phyloP scores from a whole-genome alignment of 2,888 invertebrate species.

The Acronicta leporina region DNA sequence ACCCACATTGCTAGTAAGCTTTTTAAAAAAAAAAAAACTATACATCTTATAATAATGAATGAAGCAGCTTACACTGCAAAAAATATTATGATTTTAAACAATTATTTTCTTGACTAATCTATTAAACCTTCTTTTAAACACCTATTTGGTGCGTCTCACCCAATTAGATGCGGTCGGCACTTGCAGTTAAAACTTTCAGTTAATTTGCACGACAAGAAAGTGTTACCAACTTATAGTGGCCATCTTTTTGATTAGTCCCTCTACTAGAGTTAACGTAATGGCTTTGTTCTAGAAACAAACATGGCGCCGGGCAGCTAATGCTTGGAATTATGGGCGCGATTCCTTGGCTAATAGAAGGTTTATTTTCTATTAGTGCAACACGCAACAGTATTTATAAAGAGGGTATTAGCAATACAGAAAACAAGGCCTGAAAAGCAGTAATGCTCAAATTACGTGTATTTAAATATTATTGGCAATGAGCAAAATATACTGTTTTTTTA shows the following conservation, averaged over 20 bases:
- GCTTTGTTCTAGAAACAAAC: conserved; percentile 1
- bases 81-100: too few relatives aligned
- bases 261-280: conserved; percentile 18
- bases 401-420: background rate
- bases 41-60: too few relatives aligned
- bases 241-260: conserved; percentile 33
- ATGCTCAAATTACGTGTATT: too few relatives aligned
- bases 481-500: too few relatives aligned
- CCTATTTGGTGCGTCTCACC: conserved; percentile 7
- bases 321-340: background rate
- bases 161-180: conserved; percentile 50
- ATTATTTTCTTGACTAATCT: too few relatives aligned
- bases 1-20: too few relatives aligned
- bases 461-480: too few relatives aligned
- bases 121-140: conserved; percentile 11
- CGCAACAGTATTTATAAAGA: background rate
- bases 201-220: conserved; percentile 48
- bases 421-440: background rate
- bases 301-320: background rate
- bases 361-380: background rate
- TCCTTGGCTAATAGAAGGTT: background rate
- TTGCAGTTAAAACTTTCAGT: conserved; percentile 49
- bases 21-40: too few relatives aligned
- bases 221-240: conserved; percentile 35
- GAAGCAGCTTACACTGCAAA: too few relatives aligned